phyloP scores from a whole-genome alignment of 2,113 vertebrate genomes.

The Bostrychus sinensis region DNA sequence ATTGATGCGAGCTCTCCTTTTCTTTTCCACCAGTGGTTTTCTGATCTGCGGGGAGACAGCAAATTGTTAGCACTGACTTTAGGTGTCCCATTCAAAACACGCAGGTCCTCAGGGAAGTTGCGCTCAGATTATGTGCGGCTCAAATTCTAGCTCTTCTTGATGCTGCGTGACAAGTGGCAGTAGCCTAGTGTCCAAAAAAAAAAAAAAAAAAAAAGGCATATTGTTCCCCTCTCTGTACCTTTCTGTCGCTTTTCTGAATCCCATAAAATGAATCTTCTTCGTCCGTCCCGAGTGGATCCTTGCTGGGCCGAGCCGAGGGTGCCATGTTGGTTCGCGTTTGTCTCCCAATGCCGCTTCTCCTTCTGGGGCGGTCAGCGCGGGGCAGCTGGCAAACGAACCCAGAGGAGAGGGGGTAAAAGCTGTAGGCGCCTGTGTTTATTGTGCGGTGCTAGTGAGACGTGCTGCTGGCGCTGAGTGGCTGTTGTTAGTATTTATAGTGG shows the following conservation, averaged over 20 bases:
- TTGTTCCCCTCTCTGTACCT: constrained; percentile 67
- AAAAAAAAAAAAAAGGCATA: no score
- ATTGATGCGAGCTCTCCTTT: constrained; percentile 91
- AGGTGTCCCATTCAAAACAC: neutral
- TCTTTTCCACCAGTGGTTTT: constrained; percentile 93
- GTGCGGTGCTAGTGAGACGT: constrained; percentile 56
- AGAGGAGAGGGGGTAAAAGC: constrained; percentile 30
- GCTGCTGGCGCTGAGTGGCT: constrained; percentile 64
- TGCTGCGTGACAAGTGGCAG: constrained; percentile 32
- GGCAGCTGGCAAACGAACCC: constrained; percentile 65
- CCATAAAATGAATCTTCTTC: constrained; percentile 73
- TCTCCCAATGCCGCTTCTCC: constrained; percentile 25
- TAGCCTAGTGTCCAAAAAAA: neutral
- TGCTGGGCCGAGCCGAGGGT: constrained; percentile 72
- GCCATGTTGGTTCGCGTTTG: constrained; percentile 75
- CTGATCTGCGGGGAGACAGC: constrained; percentile 76
- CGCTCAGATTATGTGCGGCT: neutral
- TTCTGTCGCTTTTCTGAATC: constrained; percentile 77
- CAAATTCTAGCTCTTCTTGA: neutral
- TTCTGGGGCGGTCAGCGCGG: constrained; percentile 21
- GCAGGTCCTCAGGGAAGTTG: neutral
- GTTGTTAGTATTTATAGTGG: constrained; percentile 78
- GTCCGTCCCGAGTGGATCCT: constrained; percentile 61
- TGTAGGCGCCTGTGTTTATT: constrained; percentile 60
- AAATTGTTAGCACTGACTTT: neutral